Base-by-base conservation (phyloP, 2,113 vertebrate species). In the Microcebus lehilahytsara region DNA sequence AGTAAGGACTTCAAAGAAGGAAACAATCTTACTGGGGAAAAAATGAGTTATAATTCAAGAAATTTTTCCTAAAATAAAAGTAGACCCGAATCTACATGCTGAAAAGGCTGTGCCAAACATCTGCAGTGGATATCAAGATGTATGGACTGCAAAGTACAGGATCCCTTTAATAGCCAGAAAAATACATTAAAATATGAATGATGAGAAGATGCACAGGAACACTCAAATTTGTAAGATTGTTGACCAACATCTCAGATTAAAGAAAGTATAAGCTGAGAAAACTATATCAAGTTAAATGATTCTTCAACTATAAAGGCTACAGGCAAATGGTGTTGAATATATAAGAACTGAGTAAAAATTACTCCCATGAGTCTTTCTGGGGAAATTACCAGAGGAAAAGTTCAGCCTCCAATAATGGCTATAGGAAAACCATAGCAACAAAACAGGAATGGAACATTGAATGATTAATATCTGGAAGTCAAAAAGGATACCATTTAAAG, bases 381-480 rank as follows among this genome's bases (percentile, higher is more conserved):
- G 6, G n/a, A 96, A 92, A 94, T 85, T 74, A 69, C 77, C 81
- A 49, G 22, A 89, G 16, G n/a, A 89, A 11, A 92, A 79, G 83
- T 20, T 78, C 42, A 77, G 67, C 6, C 7, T 58, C 58, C 32
- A 79, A 34, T 46, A 46, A 56, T 53, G 78, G 85, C 77, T 74
- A 20, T 37, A 13, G 2, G 1, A 58, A 92, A 97, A 56, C 20
- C 77, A 69, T 13, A 66, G 34, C 51, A 71, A 77, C 37, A 56
- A 30, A 4, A 37, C n/a, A 79, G n/a, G 1, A 3, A n/a, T 56
- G 34, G 23, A 85, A 34, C 12, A 60, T 0, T 46, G 58, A 75
- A 27, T 71, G 9, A n/a, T 37, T 71, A 79, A 83, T 49, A 58
- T 25, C n/a, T 75, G 25, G 37, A 27, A 85, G 42, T 74, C 83